Percentiles rank a stretch among this genome's conserved stretches.
These are phyloP conservation scores for Sinocyclocheilus rhinocerous DNA, from an alignment of 2,113 vertebrate genomes.

Conservation along the genomic window DNA sequence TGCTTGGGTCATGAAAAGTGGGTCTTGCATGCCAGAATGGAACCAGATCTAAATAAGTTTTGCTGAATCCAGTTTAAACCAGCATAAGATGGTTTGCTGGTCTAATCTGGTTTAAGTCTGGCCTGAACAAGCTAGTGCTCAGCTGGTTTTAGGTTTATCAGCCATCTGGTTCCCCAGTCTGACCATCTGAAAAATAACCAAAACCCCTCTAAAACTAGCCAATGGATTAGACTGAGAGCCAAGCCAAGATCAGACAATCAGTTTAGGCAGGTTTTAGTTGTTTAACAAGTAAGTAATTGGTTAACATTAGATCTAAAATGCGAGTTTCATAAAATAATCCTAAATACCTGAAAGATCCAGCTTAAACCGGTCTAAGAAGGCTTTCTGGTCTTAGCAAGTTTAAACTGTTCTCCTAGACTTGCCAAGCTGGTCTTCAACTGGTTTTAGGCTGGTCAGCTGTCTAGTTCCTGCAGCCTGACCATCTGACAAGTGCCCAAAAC, in stretches of 20 bases:
- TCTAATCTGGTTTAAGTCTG: neutral
- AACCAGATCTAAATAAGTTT: neutral
- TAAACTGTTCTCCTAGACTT: neutral
- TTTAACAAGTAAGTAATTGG: too few relatives aligned
- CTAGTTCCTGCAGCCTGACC: neutral
- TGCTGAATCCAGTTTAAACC: neutral
- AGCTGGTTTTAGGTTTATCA: neutral
- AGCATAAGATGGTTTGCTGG: neutral
- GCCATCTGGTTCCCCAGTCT: neutral
- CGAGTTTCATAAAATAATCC: neutral
- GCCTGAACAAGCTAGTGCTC: neutral
- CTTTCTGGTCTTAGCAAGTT: neutral
- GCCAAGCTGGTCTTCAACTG: neutral
- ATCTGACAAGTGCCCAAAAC: neutral
- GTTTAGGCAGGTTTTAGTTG: neutral
- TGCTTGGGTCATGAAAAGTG: neutral
- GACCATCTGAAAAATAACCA: neutral
- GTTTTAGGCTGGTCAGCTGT: neutral
- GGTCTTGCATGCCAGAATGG: neutral
- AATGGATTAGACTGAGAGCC: neutral
- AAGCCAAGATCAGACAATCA: neutral
- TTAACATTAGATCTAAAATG: neutral
- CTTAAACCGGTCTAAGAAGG: neutral
- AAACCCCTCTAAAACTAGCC: neutral
- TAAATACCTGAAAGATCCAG: neutral